Conservation (phyloP, 2,888 invertebrate genomes). For the Melanotus villosus region DNA sequence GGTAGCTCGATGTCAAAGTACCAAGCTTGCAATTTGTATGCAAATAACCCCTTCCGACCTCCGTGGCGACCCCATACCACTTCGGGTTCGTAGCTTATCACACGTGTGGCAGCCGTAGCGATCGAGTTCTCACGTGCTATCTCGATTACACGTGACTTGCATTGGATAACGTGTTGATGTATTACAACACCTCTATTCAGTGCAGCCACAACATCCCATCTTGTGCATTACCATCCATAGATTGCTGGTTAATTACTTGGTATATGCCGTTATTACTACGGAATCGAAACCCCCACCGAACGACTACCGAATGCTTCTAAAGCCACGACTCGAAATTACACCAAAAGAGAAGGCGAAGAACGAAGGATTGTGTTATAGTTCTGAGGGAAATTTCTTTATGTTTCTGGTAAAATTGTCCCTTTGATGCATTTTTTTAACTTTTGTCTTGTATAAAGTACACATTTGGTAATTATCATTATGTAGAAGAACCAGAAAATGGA, state of each 20-base stretch:
- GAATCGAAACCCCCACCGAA: background rate
- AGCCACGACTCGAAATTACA: no score
- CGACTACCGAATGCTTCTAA: no score
- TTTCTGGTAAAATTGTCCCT: no score
- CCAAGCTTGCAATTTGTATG: slow-evolving; percentile 47
- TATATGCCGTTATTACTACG: slow-evolving; percentile 3
- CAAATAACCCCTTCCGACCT: slow-evolving; percentile 45
- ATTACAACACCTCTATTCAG: slow-evolving; percentile 40
- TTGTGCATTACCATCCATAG: slow-evolving; percentile 27
- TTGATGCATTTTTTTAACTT: no score
- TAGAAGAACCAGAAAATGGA: no score
- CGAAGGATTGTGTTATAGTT: no score
- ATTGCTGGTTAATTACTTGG: slow-evolving; percentile 28
- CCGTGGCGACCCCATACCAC: slow-evolving; percentile 28
- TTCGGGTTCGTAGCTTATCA: slow-evolving; percentile 43
- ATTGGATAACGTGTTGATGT: slow-evolving; percentile 44
- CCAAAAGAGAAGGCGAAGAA: no score
- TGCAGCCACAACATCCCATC: slow-evolving; percentile 35
- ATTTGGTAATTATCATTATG: no score
- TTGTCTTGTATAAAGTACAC: no score
- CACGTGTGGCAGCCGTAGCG: slow-evolving; percentile 44
- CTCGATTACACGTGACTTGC: slow-evolving; percentile 47
- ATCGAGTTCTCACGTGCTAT: slow-evolving; percentile 48
- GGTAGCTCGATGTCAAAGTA: slow-evolving; percentile 37
- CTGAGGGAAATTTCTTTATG: no score